These are phyloP conservation scores for Sebastes variabilis DNA, from an alignment of 2,797 vertebrate genomes.

Conservation along the genomic window DNA sequence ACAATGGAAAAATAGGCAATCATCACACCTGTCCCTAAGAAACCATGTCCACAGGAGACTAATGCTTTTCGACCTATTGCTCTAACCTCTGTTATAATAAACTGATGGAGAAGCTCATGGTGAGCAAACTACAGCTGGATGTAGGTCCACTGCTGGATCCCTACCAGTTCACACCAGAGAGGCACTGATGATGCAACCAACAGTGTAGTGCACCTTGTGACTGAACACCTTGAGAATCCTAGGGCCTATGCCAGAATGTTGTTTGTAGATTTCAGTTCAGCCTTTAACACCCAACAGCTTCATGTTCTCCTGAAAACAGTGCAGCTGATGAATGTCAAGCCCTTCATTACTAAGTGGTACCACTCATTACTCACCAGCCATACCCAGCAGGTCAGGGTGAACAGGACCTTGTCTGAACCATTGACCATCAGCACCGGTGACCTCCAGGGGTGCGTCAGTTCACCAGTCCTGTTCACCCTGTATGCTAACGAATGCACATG, in stretches of 20 bases:
- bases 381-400: background rate
- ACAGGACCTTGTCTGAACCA: background rate
- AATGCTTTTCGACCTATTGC: background rate
- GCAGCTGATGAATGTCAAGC: background rate
- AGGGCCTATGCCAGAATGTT: background rate
- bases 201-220: background rate
- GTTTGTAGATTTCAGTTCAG: background rate
- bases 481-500: background rate
- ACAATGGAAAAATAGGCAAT: background rate
- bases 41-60: background rate
- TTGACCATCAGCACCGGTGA: background rate
- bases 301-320: background rate
- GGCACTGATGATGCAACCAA: background rate
- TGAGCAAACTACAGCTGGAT: background rate
- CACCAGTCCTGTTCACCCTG: background rate
- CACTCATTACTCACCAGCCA: background rate
- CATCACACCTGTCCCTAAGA: background rate
- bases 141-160: background rate
- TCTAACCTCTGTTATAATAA: background rate
- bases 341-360: background rate
- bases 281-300: background rate
- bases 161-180: background rate
- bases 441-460: background rate
- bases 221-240: background rate
- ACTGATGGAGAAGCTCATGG: background rate